Conservation (phyloP, 2,888 invertebrate genomes). For the Pristionchus maxplancki region DNA sequence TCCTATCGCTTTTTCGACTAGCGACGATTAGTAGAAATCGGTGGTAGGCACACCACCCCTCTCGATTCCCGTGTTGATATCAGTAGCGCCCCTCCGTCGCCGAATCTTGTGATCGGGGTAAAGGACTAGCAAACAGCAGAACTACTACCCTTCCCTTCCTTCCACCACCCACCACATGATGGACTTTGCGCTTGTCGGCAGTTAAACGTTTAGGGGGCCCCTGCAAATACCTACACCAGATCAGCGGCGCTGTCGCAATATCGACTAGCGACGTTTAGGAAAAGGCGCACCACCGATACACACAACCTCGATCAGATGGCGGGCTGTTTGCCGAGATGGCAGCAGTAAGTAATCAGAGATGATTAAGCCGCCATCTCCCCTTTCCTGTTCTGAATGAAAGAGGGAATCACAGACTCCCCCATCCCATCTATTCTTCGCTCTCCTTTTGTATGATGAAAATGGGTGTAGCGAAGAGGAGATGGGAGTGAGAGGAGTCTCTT, state of each 20-base stretch:
- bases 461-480: neutral
- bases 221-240: neutral
- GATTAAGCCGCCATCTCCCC: conserved; percentile 15
- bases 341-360: conserved; percentile 34
- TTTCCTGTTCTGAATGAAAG: neutral
- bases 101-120: neutral
- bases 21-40: neutral
- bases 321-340: neutral
- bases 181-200: neutral
- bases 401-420: neutral
- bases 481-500: conserved; percentile 9
- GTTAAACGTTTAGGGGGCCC: neutral
- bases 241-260: neutral
- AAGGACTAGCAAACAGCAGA: conserved; percentile 23
- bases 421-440: neutral
- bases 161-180: neutral
- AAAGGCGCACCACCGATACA: neutral
- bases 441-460: conserved; percentile 32
- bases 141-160: neutral
- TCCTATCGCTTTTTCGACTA: neutral
- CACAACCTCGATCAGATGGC: neutral
- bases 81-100: neutral
- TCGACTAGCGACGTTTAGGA: conserved; percentile 1
- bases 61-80: too few relatives aligned
- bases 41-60: conserved; percentile 3